Percentiles rank a stretch among this genome's conserved stretches.
Evolutionary conservation across 2,888 invertebrate genomes (phyloP).

Genomic region (Anarsia innoxiella): DNA sequence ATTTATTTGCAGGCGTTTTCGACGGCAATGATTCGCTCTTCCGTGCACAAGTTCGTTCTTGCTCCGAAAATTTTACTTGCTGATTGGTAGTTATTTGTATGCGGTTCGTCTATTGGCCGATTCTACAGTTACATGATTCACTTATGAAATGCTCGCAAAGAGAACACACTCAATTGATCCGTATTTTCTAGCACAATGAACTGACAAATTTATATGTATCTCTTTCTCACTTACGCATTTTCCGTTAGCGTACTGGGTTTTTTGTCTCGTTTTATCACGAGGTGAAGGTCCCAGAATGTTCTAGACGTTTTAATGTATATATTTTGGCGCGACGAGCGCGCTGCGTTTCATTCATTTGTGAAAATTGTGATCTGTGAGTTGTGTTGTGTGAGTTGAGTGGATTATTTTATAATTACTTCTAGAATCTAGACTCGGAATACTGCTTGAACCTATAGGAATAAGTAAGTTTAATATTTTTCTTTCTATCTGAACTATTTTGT

Average conservation of each 20-base stretch:
- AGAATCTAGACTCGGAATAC: conserved; percentile 36
- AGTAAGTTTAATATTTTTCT: conserved; percentile 34
- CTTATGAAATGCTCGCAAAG: conserved; percentile 12
- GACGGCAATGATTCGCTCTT: too few relatives aligned
- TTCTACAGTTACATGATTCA: conserved; percentile 12
- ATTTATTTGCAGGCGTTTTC: too few relatives aligned
- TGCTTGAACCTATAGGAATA: conserved; percentile 23
- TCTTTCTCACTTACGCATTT: conserved; percentile 36
- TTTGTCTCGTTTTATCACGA: conserved; percentile 43
- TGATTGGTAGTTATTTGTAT: background rate
- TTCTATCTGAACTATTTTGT: conserved; percentile 1
- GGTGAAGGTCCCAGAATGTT: conserved; percentile 78
- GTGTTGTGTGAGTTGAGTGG: conserved; percentile 45
- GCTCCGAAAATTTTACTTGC: background rate
- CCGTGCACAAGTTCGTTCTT: conserved; percentile 7
- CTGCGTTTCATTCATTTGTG: conserved; percentile 71
- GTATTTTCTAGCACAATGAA: conserved; percentile 14
- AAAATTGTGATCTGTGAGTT: conserved; percentile 59
- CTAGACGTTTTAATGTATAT: conserved; percentile 80
- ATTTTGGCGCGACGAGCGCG: conserved; percentile 75
- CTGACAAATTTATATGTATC: conserved; percentile 54
- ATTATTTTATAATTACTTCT: conserved; percentile 31
- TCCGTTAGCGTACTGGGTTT: conserved; percentile 14
- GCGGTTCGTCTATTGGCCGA: conserved; percentile 5
- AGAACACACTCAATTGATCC: conserved; percentile 26